Percentiles rank a stretch among this genome's conserved stretches.
Evolutionary conservation across 1,140 invertebrate species (phyloP).

Genomic region (Odontomachus brunneus): DNA sequence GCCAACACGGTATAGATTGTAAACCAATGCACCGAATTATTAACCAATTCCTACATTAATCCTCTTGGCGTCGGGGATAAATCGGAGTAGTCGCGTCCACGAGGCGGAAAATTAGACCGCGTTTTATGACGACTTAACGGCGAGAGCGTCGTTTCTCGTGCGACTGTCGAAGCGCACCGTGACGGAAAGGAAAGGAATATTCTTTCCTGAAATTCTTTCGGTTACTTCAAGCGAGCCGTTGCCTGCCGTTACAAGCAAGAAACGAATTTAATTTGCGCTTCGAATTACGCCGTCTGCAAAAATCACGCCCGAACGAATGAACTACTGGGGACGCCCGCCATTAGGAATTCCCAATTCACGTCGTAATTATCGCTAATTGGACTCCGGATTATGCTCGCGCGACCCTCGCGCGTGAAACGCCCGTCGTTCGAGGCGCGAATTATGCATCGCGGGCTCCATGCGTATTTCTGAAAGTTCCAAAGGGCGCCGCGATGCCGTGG

Average conservation of each 20-base stretch:
- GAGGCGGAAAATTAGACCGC: conserved; percentile 12
- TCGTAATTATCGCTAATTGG: conserved; percentile 83
- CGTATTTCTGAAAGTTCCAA: conserved; percentile 34
- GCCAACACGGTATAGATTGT: conserved; percentile 45
- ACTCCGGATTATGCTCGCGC: conserved; percentile 76
- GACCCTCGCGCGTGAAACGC: conserved; percentile 73
- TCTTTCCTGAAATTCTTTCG: neutral
- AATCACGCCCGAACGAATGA: conserved; percentile 59
- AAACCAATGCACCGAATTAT: conserved; percentile 53
- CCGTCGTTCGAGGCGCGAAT: conserved; percentile 73
- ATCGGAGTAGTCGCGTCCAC: conserved; percentile 3
- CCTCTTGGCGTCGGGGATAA: neutral
- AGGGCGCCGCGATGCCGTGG: neutral
- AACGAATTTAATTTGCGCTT: conserved; percentile 72
- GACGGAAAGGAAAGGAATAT: neutral
- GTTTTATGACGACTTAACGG: neutral
- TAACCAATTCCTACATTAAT: conserved; percentile 51
- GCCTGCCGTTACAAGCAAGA: conserved; percentile 63
- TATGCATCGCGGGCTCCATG: conserved; percentile 60
- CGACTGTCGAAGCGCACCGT: neutral
- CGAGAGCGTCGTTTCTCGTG: neutral
- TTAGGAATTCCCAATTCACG: conserved; percentile 81
- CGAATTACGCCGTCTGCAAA: conserved; percentile 75
- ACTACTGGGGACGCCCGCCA: conserved; percentile 57
- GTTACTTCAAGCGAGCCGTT: neutral